Percentiles rank a stretch among this genome's conserved stretches.
Evolutionary conservation across 1,140 invertebrate species (phyloP).

Genomic region (Drosophila lini): DNA sequence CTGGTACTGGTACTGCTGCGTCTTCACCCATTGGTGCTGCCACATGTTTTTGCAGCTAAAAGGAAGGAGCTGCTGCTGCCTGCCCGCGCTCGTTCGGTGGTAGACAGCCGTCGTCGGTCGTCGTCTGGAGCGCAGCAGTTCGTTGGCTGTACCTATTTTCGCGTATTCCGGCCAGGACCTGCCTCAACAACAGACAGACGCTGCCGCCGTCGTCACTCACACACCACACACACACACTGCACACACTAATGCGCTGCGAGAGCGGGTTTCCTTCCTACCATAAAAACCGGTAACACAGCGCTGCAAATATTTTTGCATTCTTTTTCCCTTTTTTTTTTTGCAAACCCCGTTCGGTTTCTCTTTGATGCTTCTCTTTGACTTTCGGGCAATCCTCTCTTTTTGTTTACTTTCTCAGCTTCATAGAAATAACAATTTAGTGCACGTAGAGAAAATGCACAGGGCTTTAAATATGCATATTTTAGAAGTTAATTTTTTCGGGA

Average conservation of each 20-base stretch:
- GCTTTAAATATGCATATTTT: neutral
- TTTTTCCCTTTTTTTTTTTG: slow-evolving; percentile 8
- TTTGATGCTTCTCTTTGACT: slow-evolving; percentile 16
- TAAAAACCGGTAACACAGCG: slow-evolving; percentile 59
- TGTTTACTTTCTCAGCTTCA: slow-evolving; percentile 23
- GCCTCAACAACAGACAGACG: slow-evolving; percentile 78
- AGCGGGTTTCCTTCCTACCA: slow-evolving; percentile 74
- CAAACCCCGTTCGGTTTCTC: slow-evolving; percentile 34
- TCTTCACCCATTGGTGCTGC: slow-evolving; percentile 76
- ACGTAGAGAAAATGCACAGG: neutral
- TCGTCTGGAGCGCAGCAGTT: slow-evolving; percentile 75
- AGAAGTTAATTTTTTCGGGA: neutral
- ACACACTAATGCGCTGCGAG: slow-evolving; percentile 20
- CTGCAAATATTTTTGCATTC: slow-evolving; percentile 47
- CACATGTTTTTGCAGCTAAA: slow-evolving; percentile 62
- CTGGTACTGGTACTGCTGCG: slow-evolving; percentile 24
- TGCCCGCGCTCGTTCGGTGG: slow-evolving; percentile 47
- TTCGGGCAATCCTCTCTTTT: slow-evolving; percentile 1
- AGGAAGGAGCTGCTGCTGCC: slow-evolving; percentile 15
- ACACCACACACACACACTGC: slow-evolving; percentile 27
- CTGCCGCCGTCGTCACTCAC: slow-evolving; percentile 22
- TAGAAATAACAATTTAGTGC: neutral
- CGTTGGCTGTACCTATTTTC: slow-evolving; percentile 84
- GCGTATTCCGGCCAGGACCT: slow-evolving; percentile 81
- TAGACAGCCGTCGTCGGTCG: slow-evolving; percentile 35